Evolutionary conservation across 1,140 invertebrate species (phyloP).

Genomic region (Nebria ingens): DNA sequence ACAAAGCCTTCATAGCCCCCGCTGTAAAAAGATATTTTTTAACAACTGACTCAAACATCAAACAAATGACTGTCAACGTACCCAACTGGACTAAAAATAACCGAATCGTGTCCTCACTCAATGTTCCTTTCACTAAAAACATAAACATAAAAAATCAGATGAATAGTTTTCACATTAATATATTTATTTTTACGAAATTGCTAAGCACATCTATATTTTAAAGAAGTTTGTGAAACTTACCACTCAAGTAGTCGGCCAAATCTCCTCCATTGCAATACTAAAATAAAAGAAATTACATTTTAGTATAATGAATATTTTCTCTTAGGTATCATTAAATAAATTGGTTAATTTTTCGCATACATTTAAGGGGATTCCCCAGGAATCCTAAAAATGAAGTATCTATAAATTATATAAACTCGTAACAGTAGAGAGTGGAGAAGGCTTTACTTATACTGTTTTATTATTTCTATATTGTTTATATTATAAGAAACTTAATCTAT

Average conservation of each 20-base stretch:
- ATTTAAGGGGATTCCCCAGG: no score
- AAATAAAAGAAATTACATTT: slow-evolving; percentile 23
- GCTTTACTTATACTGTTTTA: no score
- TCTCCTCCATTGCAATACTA: slow-evolving; percentile 99
- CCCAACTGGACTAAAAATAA: slow-evolving; percentile 90
- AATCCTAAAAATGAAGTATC: no score
- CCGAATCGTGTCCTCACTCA: slow-evolving; percentile 95
- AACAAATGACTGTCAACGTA: slow-evolving; percentile 33
- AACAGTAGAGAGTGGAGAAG: no score
- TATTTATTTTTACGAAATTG: slow-evolving; percentile 10
- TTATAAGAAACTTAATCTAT: no score
- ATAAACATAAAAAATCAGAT: slow-evolving; percentile 19
- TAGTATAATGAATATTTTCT: not conserved
- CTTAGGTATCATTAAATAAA: no score
- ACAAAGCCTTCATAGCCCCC: slow-evolving; percentile 91
- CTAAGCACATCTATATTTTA: not conserved
- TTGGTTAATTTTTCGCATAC: no score
- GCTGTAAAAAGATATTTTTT: slow-evolving; percentile 45
- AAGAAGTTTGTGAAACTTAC: slow-evolving; percentile 39
- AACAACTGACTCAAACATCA: slow-evolving; percentile 10
- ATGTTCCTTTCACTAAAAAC: slow-evolving; percentile 68
- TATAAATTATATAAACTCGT: no score
- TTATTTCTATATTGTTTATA: no score
- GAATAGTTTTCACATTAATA: slow-evolving; percentile 12
- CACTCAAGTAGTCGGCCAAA: slow-evolving; percentile 90